Evolutionary conservation across 2,797 vertebrate species (phyloP), one percentile per base, ranked within the genome.

Genomic region (Synaphobranchus kaupii): DNA sequence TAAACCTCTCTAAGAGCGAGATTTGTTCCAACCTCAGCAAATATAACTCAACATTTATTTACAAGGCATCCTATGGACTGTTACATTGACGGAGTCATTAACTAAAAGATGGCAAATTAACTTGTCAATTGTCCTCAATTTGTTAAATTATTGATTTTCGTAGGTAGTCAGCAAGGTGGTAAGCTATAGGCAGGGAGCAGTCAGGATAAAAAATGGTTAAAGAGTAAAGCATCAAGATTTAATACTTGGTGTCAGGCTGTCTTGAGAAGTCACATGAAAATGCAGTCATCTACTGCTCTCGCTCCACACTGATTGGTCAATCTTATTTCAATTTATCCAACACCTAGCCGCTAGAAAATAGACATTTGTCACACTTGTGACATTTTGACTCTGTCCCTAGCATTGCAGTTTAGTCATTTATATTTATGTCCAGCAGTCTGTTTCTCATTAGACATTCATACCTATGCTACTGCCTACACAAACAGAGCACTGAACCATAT

Each of bases 71-170:
- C 44, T 48, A 80, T 50, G 25, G n/a, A 25, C 68, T 48, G 20
- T 80, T 10, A 50, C 20, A 80, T 5, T 63, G 85, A 86, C 76
- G 34, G 39, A 80, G 85, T 88, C 47, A n/a, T 52, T 48, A 89
- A 86, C 89, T 89, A 39, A 86, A 84, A 89, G 71, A 84, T 87
- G 86, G 86, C 87, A 90, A 91, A 94, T 91, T 92, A 93, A 94
- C 92, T 89, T 56, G 54, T 87, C 87, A 84, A 90, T 92, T 89
- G 8, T 58, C 90, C 91, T 93, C 94, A 91, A 95, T 96, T 95
- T 94, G 91, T 94, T 94, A 93, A 92, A 93, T 94, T 91, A 95
- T 95, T 73, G 94, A 95, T 93, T 90, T 56, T 50, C 83, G 3
- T n/a, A 34, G 31, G 83, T 89, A 93, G 90, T 96, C 94, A 95